These are phyloP conservation scores for Tetramorium parvispinum DNA, from an alignment of 1,140 invertebrate species.

Conservation along the genomic window DNA sequence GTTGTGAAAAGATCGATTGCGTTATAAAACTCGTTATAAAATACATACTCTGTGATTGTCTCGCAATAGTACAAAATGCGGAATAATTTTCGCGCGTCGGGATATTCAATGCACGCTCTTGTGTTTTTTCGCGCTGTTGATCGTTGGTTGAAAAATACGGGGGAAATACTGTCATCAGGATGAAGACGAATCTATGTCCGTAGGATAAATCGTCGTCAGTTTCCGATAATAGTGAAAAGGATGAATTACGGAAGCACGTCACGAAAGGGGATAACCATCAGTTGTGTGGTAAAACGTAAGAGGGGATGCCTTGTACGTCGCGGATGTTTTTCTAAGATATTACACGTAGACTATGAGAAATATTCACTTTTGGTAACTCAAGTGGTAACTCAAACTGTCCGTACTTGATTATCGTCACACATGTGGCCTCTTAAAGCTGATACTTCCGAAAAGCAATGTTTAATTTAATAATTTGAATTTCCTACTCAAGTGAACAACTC, in stretches of 20 bases:
- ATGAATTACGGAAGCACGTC: conserved; percentile 9
- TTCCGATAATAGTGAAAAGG: background rate
- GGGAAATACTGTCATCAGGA: background rate
- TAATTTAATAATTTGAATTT: background rate
- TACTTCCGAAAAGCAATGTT: background rate
- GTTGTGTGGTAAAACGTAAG: background rate
- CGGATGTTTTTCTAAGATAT: conserved; percentile 9
- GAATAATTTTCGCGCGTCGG: background rate
- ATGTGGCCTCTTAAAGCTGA: background rate
- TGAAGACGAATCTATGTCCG: background rate
- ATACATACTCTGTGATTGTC: background rate
- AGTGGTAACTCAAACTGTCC: background rate
- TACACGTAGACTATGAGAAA: background rate
- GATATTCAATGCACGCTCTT: conserved; percentile 19
- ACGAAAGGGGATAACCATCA: background rate
- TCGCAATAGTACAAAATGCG: background rate
- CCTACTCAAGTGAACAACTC: background rate
- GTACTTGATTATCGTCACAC: background rate
- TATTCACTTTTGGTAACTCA: background rate
- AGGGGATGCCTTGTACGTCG: background rate
- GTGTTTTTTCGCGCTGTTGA: background rate
- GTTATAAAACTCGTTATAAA: background rate
- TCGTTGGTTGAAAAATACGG: background rate
- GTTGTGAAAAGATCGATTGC: background rate
- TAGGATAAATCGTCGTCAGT: background rate